Percentiles rank a stretch among this genome's conserved stretches.
Evolutionary conservation across 1,140 invertebrate genomes (phyloP).

Genomic region (Panagrolaimus sp.): DNA sequence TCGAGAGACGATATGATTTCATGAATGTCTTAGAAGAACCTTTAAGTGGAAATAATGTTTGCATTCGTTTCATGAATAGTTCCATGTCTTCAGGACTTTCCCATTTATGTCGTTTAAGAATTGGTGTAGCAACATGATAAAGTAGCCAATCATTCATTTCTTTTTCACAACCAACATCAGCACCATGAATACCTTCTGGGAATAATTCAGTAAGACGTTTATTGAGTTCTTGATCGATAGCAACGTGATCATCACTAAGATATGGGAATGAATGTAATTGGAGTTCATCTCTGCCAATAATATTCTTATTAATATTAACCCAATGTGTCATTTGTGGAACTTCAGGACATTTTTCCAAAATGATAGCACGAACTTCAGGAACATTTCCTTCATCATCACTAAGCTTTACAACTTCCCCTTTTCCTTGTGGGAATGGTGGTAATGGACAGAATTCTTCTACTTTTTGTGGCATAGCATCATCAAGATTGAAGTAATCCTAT

Average conservation of each 20-base stretch:
- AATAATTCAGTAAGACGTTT: slow-evolving; percentile 36
- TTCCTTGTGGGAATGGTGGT: too few relatives aligned
- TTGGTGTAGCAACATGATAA: slow-evolving; percentile 29
- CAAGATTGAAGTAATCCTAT: too few relatives aligned
- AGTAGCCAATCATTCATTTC: slow-evolving; percentile 44
- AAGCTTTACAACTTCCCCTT: too few relatives aligned
- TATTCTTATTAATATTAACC: slow-evolving; percentile 44
- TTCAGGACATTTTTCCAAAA: not conserved
- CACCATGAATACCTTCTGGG: slow-evolving; percentile 43
- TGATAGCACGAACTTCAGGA: too few relatives aligned
- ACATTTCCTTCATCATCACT: too few relatives aligned
- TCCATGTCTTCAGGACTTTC: not conserved
- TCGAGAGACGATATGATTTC: slow-evolving; percentile 37
- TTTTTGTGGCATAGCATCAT: too few relatives aligned
- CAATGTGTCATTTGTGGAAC: slow-evolving; percentile 42
- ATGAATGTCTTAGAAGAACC: slow-evolving; percentile 20
- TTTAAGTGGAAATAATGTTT: slow-evolving; percentile 42
- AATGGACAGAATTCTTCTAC: too few relatives aligned
- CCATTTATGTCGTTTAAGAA: not conserved
- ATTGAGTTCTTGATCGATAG: slow-evolving; percentile 12
- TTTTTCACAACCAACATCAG: slow-evolving; percentile 32
- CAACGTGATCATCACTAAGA: slow-evolving; percentile 31
- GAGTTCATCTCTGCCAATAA: slow-evolving; percentile 42
- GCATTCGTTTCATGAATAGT: slow-evolving; percentile 2
- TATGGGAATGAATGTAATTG: slow-evolving; percentile 47